Evolutionary conservation across 2,888 invertebrate genomes (phyloP).

Genomic region (Abrostola triplasia): DNA sequence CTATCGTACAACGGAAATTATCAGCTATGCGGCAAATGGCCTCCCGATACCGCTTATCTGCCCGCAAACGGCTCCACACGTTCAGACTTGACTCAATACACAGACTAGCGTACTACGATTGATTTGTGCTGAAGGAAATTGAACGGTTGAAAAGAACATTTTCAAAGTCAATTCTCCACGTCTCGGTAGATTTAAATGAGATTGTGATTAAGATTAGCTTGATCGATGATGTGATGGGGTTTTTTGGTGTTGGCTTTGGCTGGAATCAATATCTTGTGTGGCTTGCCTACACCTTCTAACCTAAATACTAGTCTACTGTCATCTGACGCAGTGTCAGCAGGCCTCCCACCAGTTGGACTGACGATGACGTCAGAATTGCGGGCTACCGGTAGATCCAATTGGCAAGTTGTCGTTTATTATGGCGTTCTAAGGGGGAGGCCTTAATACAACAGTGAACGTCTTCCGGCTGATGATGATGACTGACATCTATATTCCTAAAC

Average conservation of each 20-base stretch:
- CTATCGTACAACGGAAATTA: conserved; percentile 80
- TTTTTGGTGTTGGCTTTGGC: background rate
- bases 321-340: too few species aligned
- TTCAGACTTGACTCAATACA: conserved; percentile 34
- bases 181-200: background rate
- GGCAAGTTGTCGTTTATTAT: too few species aligned
- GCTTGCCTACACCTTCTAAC: too few species aligned
- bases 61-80: conserved; percentile 64
- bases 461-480: too few species aligned
- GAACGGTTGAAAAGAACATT: conserved; percentile 8
- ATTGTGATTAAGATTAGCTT: background rate
- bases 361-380: too few species aligned
- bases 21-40: conserved; percentile 78
- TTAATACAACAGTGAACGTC: too few species aligned
- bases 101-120: conserved; percentile 24
- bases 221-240: background rate
- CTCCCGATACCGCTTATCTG: conserved; percentile 78
- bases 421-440: too few species aligned
- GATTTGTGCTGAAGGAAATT: conserved; percentile 47
- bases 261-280: background rate
- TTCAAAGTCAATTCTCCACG: background rate
- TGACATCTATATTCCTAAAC: too few species aligned
- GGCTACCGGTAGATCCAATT: too few species aligned
- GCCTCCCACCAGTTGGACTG: too few species aligned
- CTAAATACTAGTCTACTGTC: too few species aligned